These are phyloP conservation scores for Propithecus coquereli DNA, from an alignment of 2,113 vertebrate genomes.

Conservation along the genomic window DNA sequence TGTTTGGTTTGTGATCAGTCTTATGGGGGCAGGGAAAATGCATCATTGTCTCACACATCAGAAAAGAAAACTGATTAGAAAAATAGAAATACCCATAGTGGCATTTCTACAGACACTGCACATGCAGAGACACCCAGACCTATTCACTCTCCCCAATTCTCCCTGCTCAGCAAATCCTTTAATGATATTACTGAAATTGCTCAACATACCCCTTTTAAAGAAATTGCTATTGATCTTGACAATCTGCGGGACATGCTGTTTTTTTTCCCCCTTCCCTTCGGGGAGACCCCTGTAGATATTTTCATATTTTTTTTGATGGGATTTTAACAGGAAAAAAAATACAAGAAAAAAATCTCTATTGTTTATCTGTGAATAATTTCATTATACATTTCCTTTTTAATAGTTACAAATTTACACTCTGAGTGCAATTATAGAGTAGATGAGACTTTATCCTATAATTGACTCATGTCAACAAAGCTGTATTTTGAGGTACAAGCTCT, in stretches of 20 bases:
- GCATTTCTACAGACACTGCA: not conserved
- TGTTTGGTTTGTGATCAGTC: too few species aligned
- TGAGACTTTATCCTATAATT: not conserved
- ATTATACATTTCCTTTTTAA: not conserved
- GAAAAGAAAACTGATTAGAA: not conserved
- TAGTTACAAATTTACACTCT: not conserved
- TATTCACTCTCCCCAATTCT: not conserved
- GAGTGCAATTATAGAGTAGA: not conserved
- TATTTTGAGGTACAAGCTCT: not conserved
- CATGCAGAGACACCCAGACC: not conserved
- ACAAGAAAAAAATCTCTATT: not conserved
- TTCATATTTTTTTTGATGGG: not conserved
- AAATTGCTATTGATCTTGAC: not conserved
- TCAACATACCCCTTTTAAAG: not conserved
- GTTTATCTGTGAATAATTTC: not conserved
- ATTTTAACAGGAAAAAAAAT: not conserved
- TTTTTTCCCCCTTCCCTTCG: not conserved
- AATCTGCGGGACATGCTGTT: not conserved
- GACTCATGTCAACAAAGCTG: not conserved
- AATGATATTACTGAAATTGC: not conserved
- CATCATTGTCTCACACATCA: not conserved
- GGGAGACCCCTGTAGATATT: not conserved
- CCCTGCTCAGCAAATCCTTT: not conserved
- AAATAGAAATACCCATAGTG: not conserved
- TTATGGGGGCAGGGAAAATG: not conserved